Conservation (phyloP, 1,140 invertebrate genomes). For the Charaxes varanes region DNA sequence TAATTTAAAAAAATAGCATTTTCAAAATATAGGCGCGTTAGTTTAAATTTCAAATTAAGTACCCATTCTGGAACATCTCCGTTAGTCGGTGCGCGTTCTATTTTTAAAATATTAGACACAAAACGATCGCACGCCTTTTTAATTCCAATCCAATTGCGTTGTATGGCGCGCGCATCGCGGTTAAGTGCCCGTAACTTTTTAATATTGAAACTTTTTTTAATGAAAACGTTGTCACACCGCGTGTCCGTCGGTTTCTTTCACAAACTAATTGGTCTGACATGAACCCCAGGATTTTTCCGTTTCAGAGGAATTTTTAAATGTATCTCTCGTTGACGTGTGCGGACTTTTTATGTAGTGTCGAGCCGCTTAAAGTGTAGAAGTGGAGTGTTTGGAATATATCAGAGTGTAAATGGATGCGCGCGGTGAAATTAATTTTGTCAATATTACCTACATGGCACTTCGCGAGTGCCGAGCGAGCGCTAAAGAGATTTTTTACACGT, state of each 20-base stretch:
- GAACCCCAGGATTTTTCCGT: conserved; percentile 47
- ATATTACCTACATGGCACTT: conserved; percentile 20
- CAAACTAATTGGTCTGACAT: conserved; percentile 66
- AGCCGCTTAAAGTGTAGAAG: conserved; percentile 21
- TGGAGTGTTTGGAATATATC: conserved; percentile 17
- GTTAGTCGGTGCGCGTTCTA: conserved; percentile 2
- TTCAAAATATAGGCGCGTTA: too few species aligned
- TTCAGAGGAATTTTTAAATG: conserved; percentile 45
- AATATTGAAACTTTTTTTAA: conserved; percentile 53
- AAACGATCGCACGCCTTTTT: conserved; percentile 8
- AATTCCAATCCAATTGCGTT: conserved; percentile 12
- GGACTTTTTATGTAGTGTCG: conserved; percentile 46
- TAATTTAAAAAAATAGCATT: too few species aligned
- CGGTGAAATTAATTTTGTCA: conserved; percentile 28
- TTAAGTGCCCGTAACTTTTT: conserved; percentile 27
- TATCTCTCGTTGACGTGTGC: conserved; percentile 45
- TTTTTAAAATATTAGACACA: conserved; percentile 11
- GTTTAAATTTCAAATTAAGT: too few species aligned
- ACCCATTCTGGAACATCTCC: conserved; percentile 1
- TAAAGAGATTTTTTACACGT: conserved; percentile 12
- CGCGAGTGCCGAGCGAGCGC: conserved; percentile 10
- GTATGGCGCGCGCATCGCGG: conserved; percentile 7
- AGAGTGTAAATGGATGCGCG: conserved; percentile 16
- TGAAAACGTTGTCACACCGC: conserved; percentile 45
- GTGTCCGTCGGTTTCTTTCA: conserved; percentile 59